Conservation (phyloP, 2,888 invertebrate species). For the Cephus nigrinus region DNA sequence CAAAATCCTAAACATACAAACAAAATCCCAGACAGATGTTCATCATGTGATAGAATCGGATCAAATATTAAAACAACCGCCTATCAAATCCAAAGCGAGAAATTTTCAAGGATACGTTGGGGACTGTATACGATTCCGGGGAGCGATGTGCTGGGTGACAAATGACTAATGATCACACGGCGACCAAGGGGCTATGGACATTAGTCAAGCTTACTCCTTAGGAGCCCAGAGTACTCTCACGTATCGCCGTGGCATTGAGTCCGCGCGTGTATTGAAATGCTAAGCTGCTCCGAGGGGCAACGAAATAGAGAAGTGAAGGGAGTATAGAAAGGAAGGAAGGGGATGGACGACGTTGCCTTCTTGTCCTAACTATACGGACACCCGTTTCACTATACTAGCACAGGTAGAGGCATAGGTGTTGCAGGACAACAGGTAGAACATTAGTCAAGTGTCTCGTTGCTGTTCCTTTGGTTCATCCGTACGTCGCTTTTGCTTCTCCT, state of each 20-base stretch:
- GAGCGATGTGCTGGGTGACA: constrained; percentile 44
- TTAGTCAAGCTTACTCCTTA: constrained; percentile 55
- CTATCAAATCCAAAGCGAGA: not conserved
- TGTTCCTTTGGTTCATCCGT: constrained; percentile 7
- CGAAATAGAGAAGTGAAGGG: not conserved
- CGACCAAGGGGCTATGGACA: constrained; percentile 46
- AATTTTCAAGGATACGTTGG: constrained; percentile 5
- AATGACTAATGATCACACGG: constrained; percentile 58
- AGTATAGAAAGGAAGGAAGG: not conserved
- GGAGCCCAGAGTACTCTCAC: constrained; percentile 37
- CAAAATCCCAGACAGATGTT: not conserved
- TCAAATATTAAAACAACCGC: not conserved
- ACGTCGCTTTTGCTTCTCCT: constrained; percentile 16
- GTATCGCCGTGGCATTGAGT: constrained; percentile 34
- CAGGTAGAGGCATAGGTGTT: constrained; percentile 53
- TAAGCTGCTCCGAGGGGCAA: constrained; percentile 37
- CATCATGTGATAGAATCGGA: no score
- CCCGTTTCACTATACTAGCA: constrained; percentile 13
- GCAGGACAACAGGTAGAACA: constrained; percentile 60
- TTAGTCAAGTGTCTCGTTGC: constrained; percentile 59
- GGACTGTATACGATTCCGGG: constrained; percentile 28
- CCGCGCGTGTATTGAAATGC: constrained; percentile 52
- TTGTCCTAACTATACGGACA: not conserved
- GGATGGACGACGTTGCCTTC: not conserved
- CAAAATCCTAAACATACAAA: not conserved